Conservation (phyloP, 2,888 invertebrate genomes). For the Eilema caniola region DNA sequence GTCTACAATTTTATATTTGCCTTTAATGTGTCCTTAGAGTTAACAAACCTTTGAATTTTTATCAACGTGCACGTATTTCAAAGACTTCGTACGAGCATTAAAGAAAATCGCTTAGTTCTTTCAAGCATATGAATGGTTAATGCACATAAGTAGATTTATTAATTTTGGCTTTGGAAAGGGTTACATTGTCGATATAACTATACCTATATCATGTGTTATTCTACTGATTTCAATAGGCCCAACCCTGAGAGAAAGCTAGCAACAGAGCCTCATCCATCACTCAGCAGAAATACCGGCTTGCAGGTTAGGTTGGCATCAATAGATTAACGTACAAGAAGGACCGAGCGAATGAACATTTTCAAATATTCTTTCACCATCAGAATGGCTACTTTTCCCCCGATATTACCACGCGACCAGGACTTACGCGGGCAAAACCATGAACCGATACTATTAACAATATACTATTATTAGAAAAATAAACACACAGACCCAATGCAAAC, state of each 20-base stretch:
- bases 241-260: not conserved
- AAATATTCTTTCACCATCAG: too few species aligned
- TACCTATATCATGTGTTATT: not conserved
- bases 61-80: not conserved
- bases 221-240: not conserved
- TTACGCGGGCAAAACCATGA: too few species aligned
- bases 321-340: not conserved
- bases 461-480: not conserved
- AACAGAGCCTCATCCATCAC: not conserved
- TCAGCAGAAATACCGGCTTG: not conserved
- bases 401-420: too few species aligned
- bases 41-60: constrained; percentile 1
- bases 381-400: too few species aligned
- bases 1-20: not conserved
- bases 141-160: not conserved
- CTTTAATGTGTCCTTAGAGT: not conserved
- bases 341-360: too few species aligned
- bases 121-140: not conserved
- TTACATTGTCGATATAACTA: not conserved
- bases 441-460: not conserved
- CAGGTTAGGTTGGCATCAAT: not conserved
- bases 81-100: not conserved
- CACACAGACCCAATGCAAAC: not conserved
- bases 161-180: not conserved
- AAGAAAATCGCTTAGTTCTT: not conserved